A percentile compares a stretch with the other conserved stretches of the same genome.
Conservation (phyloP, 1,140 invertebrate species). For the Aphaenogaster ashmeadi region DNA sequence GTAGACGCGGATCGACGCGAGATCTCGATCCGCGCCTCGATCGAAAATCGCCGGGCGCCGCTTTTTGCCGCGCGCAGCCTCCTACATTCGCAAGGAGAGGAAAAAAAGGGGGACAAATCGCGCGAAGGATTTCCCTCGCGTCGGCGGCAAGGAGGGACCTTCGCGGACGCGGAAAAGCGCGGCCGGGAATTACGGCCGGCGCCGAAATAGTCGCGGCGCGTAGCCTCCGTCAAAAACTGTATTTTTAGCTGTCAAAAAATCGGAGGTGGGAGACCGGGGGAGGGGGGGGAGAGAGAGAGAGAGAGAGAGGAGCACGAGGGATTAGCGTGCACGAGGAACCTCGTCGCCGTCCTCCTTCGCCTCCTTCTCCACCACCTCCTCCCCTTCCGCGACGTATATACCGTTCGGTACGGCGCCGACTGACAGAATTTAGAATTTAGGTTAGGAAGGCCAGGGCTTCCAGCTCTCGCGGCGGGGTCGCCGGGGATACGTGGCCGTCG, state of each 20-base stretch:
- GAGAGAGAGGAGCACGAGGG: background rate
- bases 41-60: background rate
- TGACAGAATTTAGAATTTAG: conserved; percentile 71
- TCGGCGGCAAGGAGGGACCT: background rate
- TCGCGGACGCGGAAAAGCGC: conserved; percentile 12
- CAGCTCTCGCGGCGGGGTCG: background rate
- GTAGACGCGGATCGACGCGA: conserved; percentile 6
- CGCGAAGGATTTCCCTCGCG: conserved; percentile 1
- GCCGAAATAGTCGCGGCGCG: conserved; percentile 67
- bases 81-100: background rate
- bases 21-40: background rate
- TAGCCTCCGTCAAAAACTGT: conserved; percentile 68
- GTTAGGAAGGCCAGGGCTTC: conserved; percentile 67
- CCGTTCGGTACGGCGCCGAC: background rate
- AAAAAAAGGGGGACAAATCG: background rate
- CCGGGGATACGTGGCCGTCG: conserved; percentile 41
- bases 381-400: background rate
- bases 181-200: background rate
- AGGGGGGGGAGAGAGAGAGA: too few relatives aligned
- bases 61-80: background rate
- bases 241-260: conserved; percentile 80
- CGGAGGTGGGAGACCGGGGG: background rate
- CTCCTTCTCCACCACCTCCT: background rate
- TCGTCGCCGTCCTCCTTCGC: background rate
- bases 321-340: background rate